Base-by-base conservation (phyloP, 1,140 invertebrate genomes). In the Ceratina calcarata region DNA sequence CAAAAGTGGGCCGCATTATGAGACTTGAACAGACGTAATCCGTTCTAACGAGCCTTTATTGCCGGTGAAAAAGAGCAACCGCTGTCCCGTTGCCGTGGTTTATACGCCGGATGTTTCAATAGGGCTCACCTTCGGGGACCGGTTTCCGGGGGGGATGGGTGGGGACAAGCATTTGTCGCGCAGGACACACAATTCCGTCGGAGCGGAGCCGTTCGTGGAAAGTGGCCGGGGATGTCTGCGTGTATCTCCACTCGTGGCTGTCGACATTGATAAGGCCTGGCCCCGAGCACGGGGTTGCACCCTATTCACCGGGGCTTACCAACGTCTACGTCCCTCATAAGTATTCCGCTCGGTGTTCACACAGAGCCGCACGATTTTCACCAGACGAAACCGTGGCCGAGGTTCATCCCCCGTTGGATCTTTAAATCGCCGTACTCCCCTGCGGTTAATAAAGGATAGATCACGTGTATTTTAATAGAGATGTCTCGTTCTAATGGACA, bases 101-200 rank as follows among this genome's bases (percentile, higher is more conserved):
- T 75, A 55, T 67, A 27, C 73, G 16, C 24, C 8, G 73, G 53
- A 68, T 67, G 51, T 58, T 76, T 76, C 73, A 76, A 76, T 76
- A 49, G 73, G 20, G 64, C 22, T 76, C 73, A 76, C 64, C 73
- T 76, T 76, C 18, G 55, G 64, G 64, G 53, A 13, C 64, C 22
- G 72, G 62, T 53, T 55, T 24, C 60, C 37, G 13, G 18, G 51
- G 27, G n/a, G 37, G 6, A 7, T 6, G 37, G 37, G 37, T 8
- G 37, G 37, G 37, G 3, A 7, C 37, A 6, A 24, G 27, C 32
- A 68, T 76, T 76, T 76, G 49, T 68, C 55, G 53, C 32, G 12
- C 73, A 68, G 73, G 65, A 45, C 64, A n/a, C 55, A 58, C 18
- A 76, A 75, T 75, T 32, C 32, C 6, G n/a, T 16, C 4, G 6